A percentile compares a stretch with the other conserved stretches of the same genome.
Evolutionary conservation across 2,113 vertebrate genomes (phyloP).

Genomic region (Nycticebus coucang): DNA sequence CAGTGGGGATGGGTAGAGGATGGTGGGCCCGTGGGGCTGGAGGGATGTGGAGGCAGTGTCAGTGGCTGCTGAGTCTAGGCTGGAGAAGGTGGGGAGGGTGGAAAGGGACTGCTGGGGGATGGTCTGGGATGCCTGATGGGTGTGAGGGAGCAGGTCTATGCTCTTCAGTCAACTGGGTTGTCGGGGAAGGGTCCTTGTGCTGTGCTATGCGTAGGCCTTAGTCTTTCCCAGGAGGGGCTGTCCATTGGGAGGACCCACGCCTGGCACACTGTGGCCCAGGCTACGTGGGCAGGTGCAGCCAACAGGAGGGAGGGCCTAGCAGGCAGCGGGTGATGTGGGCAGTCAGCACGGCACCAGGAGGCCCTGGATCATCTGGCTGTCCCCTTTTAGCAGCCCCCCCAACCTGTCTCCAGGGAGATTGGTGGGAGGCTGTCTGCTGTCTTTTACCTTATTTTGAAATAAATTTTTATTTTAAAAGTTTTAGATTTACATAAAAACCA

Average conservation of each 20-base stretch:
- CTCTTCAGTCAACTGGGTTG: too few species aligned
- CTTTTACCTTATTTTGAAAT: neutral
- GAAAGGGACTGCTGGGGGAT: accelerated
- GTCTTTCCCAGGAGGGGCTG: neutral
- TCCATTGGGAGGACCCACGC: neutral
- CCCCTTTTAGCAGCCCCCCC: neutral
- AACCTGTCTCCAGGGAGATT: neutral
- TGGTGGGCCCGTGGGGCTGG: too few species aligned
- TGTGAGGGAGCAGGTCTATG: neutral
- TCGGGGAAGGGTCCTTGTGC: too few species aligned
- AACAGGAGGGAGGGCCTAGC: neutral
- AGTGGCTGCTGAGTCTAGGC: neutral
- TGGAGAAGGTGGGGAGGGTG: neutral
- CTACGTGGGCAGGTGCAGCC: neutral
- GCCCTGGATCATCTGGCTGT: neutral
- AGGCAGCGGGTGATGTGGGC: neutral
- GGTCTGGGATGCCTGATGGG: neutral
- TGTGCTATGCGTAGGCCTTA: too few species aligned
- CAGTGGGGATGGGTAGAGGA: too few species aligned
- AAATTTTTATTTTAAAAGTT: neutral
- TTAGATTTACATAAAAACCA: neutral
- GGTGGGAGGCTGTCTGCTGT: too few species aligned
- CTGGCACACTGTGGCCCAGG: neutral
- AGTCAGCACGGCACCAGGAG: neutral
- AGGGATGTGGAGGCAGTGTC: too few species aligned